phyloP scores from a whole-genome alignment of 2,888 invertebrate genomes.

The Beris morrisii region DNA sequence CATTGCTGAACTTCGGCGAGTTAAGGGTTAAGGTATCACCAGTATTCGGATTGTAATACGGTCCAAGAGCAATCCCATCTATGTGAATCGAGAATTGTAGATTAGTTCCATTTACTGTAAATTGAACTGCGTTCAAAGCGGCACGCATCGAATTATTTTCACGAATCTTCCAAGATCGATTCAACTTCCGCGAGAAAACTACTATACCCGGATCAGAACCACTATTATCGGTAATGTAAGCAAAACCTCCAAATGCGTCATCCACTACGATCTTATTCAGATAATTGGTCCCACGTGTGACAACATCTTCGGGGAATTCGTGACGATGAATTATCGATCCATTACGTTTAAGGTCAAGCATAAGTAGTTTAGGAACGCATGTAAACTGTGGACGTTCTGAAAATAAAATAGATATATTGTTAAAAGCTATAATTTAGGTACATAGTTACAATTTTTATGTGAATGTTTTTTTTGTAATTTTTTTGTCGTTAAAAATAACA shows the following conservation, averaged over 20 bases:
- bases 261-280: slow-evolving; percentile 75
- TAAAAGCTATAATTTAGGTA: too few relatives aligned
- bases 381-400: slow-evolving; percentile 55
- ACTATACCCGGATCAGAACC: slow-evolving; percentile 71
- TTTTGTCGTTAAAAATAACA: neutral
- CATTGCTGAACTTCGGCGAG: slow-evolving; percentile 41
- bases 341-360: slow-evolving; percentile 67
- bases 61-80: slow-evolving; percentile 73
- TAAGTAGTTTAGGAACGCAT: slow-evolving; percentile 69
- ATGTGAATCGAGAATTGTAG: slow-evolving; percentile 65
- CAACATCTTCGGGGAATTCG: slow-evolving; percentile 64
- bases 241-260: slow-evolving; percentile 66
- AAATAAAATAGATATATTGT: neutral
- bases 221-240: slow-evolving; percentile 74
- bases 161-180: slow-evolving; percentile 71
- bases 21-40: slow-evolving; percentile 41
- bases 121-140: slow-evolving; percentile 61
- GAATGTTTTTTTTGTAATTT: slow-evolving; percentile 1
- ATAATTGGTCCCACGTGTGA: slow-evolving; percentile 62
- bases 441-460: neutral
- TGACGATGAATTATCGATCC: slow-evolving; percentile 62
- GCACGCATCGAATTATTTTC: slow-evolving; percentile 67
- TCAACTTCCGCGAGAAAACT: slow-evolving; percentile 67
- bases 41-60: slow-evolving; percentile 57
- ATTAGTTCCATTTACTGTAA: slow-evolving; percentile 64